Base-by-base conservation (phyloP, 2,797 vertebrate species). In the Coluber constrictor region DNA sequence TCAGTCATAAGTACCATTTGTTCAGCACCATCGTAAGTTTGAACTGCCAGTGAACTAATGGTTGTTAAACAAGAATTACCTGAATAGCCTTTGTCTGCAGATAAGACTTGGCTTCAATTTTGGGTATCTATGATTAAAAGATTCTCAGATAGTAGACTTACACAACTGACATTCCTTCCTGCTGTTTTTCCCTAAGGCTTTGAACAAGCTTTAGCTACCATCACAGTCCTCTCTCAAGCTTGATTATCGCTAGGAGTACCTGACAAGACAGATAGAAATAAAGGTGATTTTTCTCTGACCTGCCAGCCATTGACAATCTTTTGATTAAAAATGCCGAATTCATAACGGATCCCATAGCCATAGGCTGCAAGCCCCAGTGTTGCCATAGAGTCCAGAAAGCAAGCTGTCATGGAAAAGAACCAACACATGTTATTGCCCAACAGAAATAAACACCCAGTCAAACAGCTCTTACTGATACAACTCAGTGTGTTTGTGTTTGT, bases 241-340 rank as follows among this genome's bases (percentile, higher is more conserved):
- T 12, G 27, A 27, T 56, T 12, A 20, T 90, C 51, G 11, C 37
- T 83, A 29, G 66, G 57, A 89, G 25, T 18, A 83, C 27, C 47
- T 83, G 56, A 63, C 55, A 89, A 23, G 25, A 63, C 6, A 25
- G 47, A 56, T 0, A 18, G 1, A 13, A 51, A 54, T 51, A 90
- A 43, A 13, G 32, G 9, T 37, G 23, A 29, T 16, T 5, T 3
- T 89, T 56, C 66, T 61, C 61, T 43, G 59, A 99, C 98, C 98
- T 99, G 98, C 98, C 98, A 99, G 93, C 98, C 98, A 0, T 98
- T 96, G 0, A 97, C 92, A 60, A 98, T 98, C 97, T 97, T 98
- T 97, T 99, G 98, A 93, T 98, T 99, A 96, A 99, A 99, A 96
- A 99, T 98, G 43, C 98, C 98, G 32, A 98, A 98, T 93, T 99